Evolutionary conservation across 23 tunicate species (phyloP).

Genomic region (Styela clava): DNA sequence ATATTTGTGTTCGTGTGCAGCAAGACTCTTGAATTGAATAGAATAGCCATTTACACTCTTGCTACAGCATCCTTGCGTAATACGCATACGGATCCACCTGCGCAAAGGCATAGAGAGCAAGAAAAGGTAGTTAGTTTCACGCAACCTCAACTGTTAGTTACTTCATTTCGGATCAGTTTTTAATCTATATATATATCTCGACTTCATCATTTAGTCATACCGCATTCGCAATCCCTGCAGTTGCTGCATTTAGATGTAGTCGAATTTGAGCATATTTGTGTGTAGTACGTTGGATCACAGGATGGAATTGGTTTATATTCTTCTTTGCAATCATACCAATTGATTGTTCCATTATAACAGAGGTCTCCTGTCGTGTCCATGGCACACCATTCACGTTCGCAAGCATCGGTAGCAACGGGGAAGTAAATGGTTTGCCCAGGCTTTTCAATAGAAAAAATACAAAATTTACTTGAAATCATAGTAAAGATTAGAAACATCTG

Average conservation of each 20-base stretch:
- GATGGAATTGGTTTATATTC: slow-evolving; percentile 33
- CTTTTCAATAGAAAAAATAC: slow-evolving; percentile 13
- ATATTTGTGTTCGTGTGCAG: too few species aligned
- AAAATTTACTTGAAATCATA: too few species aligned
- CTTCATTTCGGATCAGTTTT: too few species aligned
- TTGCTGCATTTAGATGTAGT: slow-evolving; percentile 50
- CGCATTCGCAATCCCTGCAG: slow-evolving; percentile 45
- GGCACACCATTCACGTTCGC: slow-evolving; percentile 46
- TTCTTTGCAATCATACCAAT: slow-evolving; percentile 39
- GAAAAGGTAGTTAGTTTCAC: too few species aligned
- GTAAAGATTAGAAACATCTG: not conserved
- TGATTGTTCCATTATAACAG: slow-evolving; percentile 49
- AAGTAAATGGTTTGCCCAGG: slow-evolving; percentile 59
- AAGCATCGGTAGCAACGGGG: slow-evolving; percentile 52
- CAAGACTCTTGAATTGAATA: too few species aligned
- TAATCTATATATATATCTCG: too few species aligned
- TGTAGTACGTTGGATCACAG: slow-evolving; percentile 38
- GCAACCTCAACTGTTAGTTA: too few species aligned
- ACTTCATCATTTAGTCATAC: too few species aligned
- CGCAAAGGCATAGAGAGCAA: too few species aligned
- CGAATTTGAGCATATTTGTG: slow-evolving; percentile 30
- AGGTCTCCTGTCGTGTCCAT: slow-evolving; percentile 45
- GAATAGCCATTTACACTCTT: too few species aligned
- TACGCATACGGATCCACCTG: too few species aligned
- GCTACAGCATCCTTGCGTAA: too few species aligned